A percentile compares a stretch with the other conserved stretches of the same genome.
phyloP scores from a whole-genome alignment of 2,797 vertebrate species.

The Synanceia verrucosa region DNA sequence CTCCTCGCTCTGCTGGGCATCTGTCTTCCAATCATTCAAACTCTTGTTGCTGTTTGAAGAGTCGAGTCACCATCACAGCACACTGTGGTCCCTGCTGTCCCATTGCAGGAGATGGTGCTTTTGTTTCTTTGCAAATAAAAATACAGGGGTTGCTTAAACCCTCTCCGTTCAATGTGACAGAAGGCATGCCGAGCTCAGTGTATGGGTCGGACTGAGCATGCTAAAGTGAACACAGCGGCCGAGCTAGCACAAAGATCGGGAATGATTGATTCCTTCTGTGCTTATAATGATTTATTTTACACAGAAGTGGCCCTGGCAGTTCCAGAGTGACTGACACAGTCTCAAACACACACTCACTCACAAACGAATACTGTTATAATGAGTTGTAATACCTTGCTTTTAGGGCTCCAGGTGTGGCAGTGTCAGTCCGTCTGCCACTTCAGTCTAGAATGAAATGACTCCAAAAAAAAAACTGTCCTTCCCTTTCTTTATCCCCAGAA shows the following conservation, averaged over 20 bases:
- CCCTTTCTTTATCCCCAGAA: not conserved
- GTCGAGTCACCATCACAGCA: conserved; percentile 46
- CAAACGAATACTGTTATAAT: no score
- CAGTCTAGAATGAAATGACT: not conserved
- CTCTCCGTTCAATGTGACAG: conserved; percentile 44
- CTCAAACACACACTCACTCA: not conserved
- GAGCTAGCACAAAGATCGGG: conserved; percentile 6
- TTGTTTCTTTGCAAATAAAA: conserved; percentile 51
- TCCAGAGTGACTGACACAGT: not conserved
- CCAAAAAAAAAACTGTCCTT: not conserved
- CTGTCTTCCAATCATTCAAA: conserved; percentile 54
- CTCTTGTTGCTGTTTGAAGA: conserved; percentile 56
- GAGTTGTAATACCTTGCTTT: no score
- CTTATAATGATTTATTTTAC: not conserved
- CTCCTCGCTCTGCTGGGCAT: conserved; percentile 42
- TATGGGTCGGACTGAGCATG: conserved; percentile 22
- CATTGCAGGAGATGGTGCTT: conserved; percentile 43
- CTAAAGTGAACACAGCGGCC: conserved; percentile 30
- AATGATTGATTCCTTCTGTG: conserved; percentile 2
- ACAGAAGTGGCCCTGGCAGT: not conserved
- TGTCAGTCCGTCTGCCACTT: not conserved
- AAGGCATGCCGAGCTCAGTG: conserved; percentile 36
- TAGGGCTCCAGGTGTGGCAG: not conserved
- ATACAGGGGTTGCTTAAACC: conserved; percentile 46
- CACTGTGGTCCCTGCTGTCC: conserved; percentile 44